Percentiles rank a stretch among this genome's conserved stretches.
Evolutionary conservation across 2,888 invertebrate genomes (phyloP).

Genomic region (Mechanitis mazaeus): DNA sequence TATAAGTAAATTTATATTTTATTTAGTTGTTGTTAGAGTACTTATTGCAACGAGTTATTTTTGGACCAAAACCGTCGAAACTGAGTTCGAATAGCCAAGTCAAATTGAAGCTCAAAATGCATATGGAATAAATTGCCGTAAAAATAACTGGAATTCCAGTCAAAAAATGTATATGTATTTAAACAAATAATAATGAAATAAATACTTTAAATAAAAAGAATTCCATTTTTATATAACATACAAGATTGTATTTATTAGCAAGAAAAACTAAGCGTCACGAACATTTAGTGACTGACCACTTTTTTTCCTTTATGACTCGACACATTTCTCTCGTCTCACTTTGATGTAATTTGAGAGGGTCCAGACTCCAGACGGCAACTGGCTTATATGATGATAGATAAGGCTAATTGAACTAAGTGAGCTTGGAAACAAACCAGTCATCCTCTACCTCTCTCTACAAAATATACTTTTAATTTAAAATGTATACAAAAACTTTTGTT

Average conservation of each 20-base stretch:
- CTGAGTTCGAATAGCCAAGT: slow-evolving; percentile 17
- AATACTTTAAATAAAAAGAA: neutral
- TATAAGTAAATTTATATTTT: neutral
- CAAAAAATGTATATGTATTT: neutral
- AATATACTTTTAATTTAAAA: slow-evolving; percentile 1
- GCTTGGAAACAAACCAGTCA: slow-evolving; percentile 1
- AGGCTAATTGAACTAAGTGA: slow-evolving; percentile 18
- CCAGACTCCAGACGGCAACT: slow-evolving; percentile 19
- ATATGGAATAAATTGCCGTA: slow-evolving; percentile 27
- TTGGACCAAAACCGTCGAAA: slow-evolving; percentile 2
- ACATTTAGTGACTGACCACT: slow-evolving; percentile 7
- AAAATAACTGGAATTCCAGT: slow-evolving; percentile 33
- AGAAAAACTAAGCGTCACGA: slow-evolving; percentile 14
- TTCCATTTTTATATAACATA: slow-evolving; percentile 28
- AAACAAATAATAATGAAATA: neutral
- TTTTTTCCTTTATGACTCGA: slow-evolving; percentile 16
- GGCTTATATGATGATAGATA: slow-evolving; percentile 18
- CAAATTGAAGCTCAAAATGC: slow-evolving; percentile 25
- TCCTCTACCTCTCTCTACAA: slow-evolving; percentile 14
- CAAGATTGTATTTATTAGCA: slow-evolving; percentile 8
- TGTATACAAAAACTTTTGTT: neutral
- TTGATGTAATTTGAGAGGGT: slow-evolving; percentile 21
- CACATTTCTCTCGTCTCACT: slow-evolving; percentile 20
- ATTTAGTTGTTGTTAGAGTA: neutral
- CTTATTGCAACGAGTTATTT: slow-evolving; percentile 12